phyloP scores from a whole-genome alignment of 1,140 invertebrate species.

The Drosophila nigromelanica region DNA sequence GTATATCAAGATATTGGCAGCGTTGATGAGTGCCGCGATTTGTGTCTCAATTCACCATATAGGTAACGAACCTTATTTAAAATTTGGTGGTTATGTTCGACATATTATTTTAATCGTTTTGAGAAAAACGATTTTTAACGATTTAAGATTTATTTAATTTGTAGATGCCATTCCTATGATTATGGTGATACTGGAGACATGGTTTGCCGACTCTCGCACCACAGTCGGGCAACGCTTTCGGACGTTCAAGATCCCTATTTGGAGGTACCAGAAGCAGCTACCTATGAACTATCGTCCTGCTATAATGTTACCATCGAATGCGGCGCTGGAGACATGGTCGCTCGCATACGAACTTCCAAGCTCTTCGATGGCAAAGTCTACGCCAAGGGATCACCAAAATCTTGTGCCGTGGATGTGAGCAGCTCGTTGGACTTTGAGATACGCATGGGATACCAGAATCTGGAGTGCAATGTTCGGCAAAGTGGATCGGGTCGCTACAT shows the following conservation, averaged over 20 bases:
- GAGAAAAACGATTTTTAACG: too few species aligned
- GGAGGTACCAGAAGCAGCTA: constrained; percentile 93
- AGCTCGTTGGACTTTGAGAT: constrained; percentile 94
- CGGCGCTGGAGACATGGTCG: constrained; percentile 95
- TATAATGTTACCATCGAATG: constrained; percentile 98
- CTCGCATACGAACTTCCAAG: constrained; percentile 95
- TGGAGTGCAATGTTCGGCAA: constrained; percentile 94
- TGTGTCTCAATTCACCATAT: constrained; percentile 94
- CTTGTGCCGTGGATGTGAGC: constrained; percentile 94
- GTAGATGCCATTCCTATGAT: constrained; percentile 95
- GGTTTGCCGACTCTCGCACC: constrained; percentile 96
- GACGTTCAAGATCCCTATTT: constrained; percentile 96
- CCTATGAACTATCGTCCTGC: constrained; percentile 96
- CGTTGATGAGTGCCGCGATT: constrained; percentile 93
- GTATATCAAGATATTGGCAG: constrained; percentile 95
- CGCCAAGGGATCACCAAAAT: constrained; percentile 95
- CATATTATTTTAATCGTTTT: too few species aligned
- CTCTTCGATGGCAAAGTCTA: constrained; percentile 97
- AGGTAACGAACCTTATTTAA: constrained; percentile 74
- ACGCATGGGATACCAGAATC: constrained; percentile 95
- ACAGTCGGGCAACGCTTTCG: constrained; percentile 93
- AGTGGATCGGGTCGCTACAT: constrained; percentile 93
- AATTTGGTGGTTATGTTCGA: too few species aligned
- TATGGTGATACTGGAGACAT: constrained; percentile 96
- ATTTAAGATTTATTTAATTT: constrained; percentile 63